These are phyloP conservation scores for Pantherophis guttatus DNA, from an alignment of 2,113 vertebrate species.

Conservation along the genomic window DNA sequence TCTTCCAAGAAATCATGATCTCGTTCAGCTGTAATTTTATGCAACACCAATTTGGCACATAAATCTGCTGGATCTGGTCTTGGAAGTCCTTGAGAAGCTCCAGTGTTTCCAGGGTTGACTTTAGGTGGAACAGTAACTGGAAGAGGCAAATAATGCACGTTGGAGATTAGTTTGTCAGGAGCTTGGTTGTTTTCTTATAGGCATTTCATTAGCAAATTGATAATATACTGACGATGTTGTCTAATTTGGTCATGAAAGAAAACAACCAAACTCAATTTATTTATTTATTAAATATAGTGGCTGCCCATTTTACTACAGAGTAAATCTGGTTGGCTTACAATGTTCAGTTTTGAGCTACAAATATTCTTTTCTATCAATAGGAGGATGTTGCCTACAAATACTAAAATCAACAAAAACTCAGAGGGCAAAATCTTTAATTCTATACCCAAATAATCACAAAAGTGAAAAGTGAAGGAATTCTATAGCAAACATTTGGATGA, in stretches of 20 bases:
- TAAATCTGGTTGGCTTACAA: background rate
- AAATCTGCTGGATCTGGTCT: no score
- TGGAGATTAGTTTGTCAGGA: background rate
- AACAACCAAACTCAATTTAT: background rate
- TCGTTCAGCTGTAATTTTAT: no score
- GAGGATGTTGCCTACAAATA: background rate
- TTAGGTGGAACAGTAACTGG: no score
- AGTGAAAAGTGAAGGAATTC: background rate
- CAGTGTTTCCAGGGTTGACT: no score
- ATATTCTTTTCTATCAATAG: background rate
- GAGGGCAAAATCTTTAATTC: background rate
- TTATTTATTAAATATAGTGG: background rate
- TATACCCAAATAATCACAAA: background rate
- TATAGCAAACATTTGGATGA: background rate
- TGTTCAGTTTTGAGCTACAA: background rate
- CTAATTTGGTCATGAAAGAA: background rate
- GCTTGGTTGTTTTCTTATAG: background rate
- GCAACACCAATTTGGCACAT: no score
- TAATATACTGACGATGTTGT: background rate
- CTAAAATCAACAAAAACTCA: background rate
- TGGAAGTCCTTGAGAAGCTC: no score
- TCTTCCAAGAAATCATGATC: constrained; percentile 81
- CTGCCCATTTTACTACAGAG: background rate
- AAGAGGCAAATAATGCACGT: no score
- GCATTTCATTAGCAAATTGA: background rate